Evolutionary conservation across 2,113 vertebrate species (phyloP).

Genomic region (Sapajus apella): DNA sequence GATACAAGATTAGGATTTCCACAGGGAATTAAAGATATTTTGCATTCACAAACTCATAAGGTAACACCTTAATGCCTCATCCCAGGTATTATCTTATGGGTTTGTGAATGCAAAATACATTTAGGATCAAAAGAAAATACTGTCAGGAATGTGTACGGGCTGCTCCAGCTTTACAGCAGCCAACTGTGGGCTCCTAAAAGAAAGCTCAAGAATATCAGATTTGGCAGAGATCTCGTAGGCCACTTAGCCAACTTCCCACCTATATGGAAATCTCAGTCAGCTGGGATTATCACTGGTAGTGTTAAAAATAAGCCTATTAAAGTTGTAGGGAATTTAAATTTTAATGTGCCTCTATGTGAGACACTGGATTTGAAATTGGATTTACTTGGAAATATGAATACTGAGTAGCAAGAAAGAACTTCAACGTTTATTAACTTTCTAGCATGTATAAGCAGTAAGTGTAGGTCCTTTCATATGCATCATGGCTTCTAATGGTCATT

Average conservation of each 20-base stretch:
- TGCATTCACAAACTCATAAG: not conserved
- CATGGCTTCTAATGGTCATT: not conserved
- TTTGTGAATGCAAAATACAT: not conserved
- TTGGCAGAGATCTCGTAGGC: not conserved
- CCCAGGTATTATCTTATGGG: not conserved
- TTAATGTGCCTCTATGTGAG: not conserved
- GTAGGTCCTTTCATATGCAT: not conserved
- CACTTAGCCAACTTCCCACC: not conserved
- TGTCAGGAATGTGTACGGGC: not conserved
- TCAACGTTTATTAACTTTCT: not conserved
- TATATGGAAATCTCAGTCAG: not conserved
- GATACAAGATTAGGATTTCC: not conserved
- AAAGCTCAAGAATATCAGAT: not conserved
- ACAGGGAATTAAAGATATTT: not conserved
- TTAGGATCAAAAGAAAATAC: not conserved
- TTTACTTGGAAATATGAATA: constrained; percentile 21
- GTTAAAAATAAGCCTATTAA: not conserved
- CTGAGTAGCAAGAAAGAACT: not conserved
- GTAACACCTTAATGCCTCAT: not conserved
- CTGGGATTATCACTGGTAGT: not conserved
- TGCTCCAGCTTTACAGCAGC: not conserved
- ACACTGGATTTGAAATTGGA: not conserved
- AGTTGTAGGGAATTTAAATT: not conserved
- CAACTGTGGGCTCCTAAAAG: not conserved
- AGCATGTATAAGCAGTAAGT: not conserved